Conservation (phyloP, 2,797 vertebrate genomes). For the Pseudopleuronectes americanus region DNA sequence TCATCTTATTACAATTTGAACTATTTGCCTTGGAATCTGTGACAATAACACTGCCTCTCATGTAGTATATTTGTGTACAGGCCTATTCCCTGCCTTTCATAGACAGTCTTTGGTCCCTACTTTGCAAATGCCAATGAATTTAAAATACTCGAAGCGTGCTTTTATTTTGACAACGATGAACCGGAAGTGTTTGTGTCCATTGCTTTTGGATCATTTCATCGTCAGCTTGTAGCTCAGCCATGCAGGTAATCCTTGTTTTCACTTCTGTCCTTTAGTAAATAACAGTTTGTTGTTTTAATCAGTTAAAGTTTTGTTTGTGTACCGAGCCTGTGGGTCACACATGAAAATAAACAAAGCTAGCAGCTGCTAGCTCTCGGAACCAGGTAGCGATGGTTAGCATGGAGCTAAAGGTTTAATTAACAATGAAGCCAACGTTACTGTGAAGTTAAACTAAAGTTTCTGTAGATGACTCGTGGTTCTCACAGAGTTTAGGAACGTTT, state of each 20-base stretch:
- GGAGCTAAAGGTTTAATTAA: not conserved
- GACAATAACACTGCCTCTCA: not conserved
- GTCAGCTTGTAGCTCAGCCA: constrained; percentile 18
- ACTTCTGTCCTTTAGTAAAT: not conserved
- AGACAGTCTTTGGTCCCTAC: no score
- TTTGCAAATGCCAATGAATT: no score
- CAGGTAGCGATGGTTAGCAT: not conserved
- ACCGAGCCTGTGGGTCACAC: not conserved
- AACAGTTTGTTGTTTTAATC: not conserved
- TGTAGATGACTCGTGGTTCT: no score
- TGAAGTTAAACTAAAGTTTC: not conserved
- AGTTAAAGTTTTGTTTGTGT: not conserved
- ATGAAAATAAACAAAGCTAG: not conserved
- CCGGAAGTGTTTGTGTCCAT: constrained; percentile 18
- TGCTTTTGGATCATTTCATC: fast-evolving
- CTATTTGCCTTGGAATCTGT: no score
- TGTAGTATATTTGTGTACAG: not conserved
- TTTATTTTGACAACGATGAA: constrained; percentile 41
- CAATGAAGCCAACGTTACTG: not conserved
- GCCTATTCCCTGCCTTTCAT: no score
- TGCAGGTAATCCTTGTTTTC: constrained; percentile 58
- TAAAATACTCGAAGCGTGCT: not conserved
- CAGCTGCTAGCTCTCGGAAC: not conserved
- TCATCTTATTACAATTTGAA: no score
- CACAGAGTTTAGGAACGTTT: fast-evolving